These are phyloP conservation scores for Plecotus auritus DNA, from an alignment of 2,113 vertebrate species.

Conservation along the genomic window DNA sequence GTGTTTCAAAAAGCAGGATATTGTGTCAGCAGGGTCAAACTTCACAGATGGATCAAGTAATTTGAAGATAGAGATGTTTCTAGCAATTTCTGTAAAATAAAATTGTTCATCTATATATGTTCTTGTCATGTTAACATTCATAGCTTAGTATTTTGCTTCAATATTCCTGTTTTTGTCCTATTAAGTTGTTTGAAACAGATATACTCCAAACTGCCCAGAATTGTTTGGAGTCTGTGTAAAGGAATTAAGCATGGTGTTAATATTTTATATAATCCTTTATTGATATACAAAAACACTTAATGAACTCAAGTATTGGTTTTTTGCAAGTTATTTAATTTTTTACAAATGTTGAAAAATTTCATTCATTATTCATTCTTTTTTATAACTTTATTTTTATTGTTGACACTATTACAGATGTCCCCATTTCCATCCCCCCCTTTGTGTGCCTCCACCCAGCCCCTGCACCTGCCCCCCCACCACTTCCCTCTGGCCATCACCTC, in stretches of 20 bases:
- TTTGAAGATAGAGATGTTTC: not conserved
- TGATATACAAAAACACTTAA: not conserved
- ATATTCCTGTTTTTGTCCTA: not conserved
- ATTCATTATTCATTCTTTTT: not conserved
- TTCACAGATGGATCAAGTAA: not conserved
- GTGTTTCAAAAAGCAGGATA: not conserved
- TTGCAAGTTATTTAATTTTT: not conserved
- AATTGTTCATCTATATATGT: not conserved
- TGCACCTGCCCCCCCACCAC: no score
- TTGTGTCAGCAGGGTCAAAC: not conserved
- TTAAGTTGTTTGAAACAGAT: not conserved
- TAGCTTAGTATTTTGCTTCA: not conserved
- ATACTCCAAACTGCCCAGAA: not conserved
- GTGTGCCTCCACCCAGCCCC: no score
- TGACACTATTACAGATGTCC: no score
- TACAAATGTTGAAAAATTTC: not conserved
- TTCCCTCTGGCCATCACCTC: no score
- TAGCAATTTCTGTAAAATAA: not conserved
- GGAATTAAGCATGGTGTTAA: not conserved
- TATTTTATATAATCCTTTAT: slow-evolving; percentile 12
- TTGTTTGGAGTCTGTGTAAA: not conserved
- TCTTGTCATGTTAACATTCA: not conserved
- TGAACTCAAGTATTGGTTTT: not conserved
- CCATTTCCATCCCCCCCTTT: no score
- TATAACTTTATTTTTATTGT: not conserved